Percentiles rank a stretch among this genome's conserved stretches.
These are phyloP conservation scores for Odontamblyopus lacepedii DNA, from an alignment of 2,797 vertebrate species.

Conservation along the genomic window DNA sequence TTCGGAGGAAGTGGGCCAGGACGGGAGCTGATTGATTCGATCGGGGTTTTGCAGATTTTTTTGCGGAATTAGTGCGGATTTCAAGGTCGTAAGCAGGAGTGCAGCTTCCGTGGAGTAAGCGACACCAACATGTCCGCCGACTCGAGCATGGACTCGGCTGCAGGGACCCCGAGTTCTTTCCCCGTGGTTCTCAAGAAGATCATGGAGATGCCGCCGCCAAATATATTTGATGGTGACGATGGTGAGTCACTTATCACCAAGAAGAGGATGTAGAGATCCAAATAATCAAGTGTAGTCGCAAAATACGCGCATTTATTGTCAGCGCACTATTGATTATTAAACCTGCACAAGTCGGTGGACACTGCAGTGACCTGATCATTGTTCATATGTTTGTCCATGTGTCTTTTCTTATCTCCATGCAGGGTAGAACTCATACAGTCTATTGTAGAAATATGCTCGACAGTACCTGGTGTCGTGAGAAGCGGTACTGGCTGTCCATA, in stretches of 20 bases:
- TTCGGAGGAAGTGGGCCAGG: conserved; percentile 17
- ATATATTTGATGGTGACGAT: conserved; percentile 80
- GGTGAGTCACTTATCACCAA: conserved; percentile 73
- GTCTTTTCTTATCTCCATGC: not conserved
- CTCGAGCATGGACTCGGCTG: conserved; percentile 33
- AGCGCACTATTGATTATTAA: too few relatives aligned
- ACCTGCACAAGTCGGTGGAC: too few relatives aligned
- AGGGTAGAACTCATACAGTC: not conserved
- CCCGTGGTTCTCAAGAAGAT: conserved; percentile 90
- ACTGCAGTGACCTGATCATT: too few relatives aligned
- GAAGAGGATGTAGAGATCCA: not conserved
- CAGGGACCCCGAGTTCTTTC: conserved; percentile 67
- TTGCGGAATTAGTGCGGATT: not conserved
- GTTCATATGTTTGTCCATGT: too few relatives aligned
- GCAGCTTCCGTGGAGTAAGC: not conserved
- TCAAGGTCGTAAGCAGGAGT: not conserved
- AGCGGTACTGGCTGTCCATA: not conserved
- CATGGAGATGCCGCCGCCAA: conserved; percentile 88
- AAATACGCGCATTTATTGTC: not conserved
- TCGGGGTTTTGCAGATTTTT: fast-evolving
- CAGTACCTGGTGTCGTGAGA: not conserved
- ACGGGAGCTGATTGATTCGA: fast-evolving
- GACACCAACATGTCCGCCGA: conserved; percentile 64
- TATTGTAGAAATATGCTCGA: not conserved
- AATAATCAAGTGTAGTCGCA: not conserved